Conservation (phyloP, 1,140 invertebrate genomes). For the Zaprionus camerounensis region DNA sequence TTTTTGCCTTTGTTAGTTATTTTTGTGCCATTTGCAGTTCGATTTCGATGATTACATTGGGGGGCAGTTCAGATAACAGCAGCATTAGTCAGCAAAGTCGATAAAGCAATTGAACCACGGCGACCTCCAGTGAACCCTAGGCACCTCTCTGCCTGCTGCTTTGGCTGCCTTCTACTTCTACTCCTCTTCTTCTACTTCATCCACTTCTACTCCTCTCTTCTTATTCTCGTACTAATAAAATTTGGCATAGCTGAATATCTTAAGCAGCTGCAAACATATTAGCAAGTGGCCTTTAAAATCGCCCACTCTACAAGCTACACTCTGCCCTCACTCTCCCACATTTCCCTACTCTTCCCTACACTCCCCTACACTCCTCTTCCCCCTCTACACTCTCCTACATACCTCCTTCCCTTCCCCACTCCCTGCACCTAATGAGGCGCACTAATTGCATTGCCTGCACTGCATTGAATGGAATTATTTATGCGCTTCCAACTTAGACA, state of each 20-base stretch:
- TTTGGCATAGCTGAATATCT: not conserved
- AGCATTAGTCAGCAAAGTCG: slow-evolving; percentile 23
- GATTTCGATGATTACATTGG: slow-evolving; percentile 48
- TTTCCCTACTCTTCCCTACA: not conserved
- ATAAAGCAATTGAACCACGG: not conserved
- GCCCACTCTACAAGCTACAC: no score
- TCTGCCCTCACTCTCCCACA: no score
- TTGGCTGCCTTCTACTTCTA: not conserved
- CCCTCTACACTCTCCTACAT: not conserved
- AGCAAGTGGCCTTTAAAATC: not conserved
- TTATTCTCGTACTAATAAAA: not conserved
- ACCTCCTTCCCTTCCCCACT: not conserved
- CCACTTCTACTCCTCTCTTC: no score
- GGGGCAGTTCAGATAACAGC: slow-evolving; percentile 28
- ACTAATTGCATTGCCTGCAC: slow-evolving; percentile 29
- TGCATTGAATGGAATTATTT: slow-evolving; percentile 39
- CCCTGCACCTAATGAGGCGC: slow-evolving; percentile 32
- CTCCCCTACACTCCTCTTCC: no score
- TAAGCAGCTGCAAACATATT: not conserved
- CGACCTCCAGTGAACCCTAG: not conserved
- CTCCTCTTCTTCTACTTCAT: not conserved
- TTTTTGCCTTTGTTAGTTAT: slow-evolving; percentile 2
- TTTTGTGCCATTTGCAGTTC: slow-evolving; percentile 15
- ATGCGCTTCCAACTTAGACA: slow-evolving; percentile 42
- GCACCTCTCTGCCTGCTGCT: not conserved